phyloP scores from a whole-genome alignment of 1,140 invertebrate species.

The Trypoxylus dichotomus region DNA sequence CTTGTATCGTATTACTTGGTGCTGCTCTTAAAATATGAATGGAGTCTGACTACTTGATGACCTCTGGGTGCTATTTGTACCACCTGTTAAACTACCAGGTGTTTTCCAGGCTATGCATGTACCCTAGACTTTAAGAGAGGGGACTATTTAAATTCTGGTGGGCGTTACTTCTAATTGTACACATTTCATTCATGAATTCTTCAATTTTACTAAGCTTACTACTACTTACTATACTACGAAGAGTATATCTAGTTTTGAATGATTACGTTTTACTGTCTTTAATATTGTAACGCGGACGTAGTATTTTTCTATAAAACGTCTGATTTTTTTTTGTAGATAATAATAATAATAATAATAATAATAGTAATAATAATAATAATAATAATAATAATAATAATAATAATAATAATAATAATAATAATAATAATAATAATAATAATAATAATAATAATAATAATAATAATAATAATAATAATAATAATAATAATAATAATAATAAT shows the following conservation, averaged over 20 bases:
- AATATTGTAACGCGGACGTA: background rate
- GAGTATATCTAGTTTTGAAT: background rate
- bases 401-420: too few relatives aligned
- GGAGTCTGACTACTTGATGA: slow-evolving; percentile 25
- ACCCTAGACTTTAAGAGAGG: background rate
- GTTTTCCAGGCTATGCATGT: slow-evolving; percentile 29
- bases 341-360: too few relatives aligned
- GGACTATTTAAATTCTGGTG: slow-evolving; percentile 24
- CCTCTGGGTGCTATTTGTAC: slow-evolving; percentile 21
- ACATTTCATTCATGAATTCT: slow-evolving; percentile 32
- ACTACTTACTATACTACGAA: background rate
- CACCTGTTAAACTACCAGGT: slow-evolving; percentile 34
- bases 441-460: too few relatives aligned
- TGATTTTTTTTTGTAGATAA: too few relatives aligned
- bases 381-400: too few relatives aligned
- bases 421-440: too few relatives aligned
- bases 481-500: too few relatives aligned
- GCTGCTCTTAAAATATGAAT: slow-evolving; percentile 33
- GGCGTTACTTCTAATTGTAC: slow-evolving; percentile 16
- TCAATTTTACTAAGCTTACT: slow-evolving; percentile 15
- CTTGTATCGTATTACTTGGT: slow-evolving; percentile 46
- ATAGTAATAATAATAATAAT: too few relatives aligned
- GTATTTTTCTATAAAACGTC: too few relatives aligned
- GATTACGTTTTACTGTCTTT: background rate
- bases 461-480: too few relatives aligned